Base-by-base conservation (phyloP, 1,140 invertebrate species). In the Bombus consobrinus region DNA sequence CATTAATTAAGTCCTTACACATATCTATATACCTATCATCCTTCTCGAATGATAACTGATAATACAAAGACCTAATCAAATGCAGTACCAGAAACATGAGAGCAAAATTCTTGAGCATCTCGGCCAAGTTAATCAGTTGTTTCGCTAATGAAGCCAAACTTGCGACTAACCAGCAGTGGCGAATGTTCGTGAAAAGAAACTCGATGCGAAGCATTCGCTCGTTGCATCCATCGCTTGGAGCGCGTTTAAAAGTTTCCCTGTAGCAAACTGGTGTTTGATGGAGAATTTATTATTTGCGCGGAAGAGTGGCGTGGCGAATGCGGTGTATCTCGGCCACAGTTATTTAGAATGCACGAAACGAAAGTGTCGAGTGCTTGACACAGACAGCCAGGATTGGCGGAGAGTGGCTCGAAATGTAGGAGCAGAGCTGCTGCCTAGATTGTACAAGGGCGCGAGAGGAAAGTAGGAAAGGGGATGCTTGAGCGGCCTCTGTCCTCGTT, bases 261-360 rank as follows among this genome's bases (percentile, higher is more conserved):
- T 28, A 25, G 43, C 34, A 18, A 15, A 2, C n/a, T 8, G 32
- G 1, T 41, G 28, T 47, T 32, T 37, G 75, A 53, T 37, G 64
- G 43, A 62, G 53, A 62, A 72, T 72, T 79, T 79, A 79, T 79
- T 59, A 72, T 68, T 62, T 59, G 41, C n/a, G 8, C 47, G 85
- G 32, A 53, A 22, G 10, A n/a, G 59, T 18, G 13, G n/a, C 22
- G 13, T 13, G 18, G 28, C 37, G 34, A 62, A 73, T 73, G 53
- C 53, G 53, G 32, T 12, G 53, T 43, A 43, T 66, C 41, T 53
- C 13, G 64, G 68, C 18, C 71, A 47, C 69, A 81, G 79, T 88
- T 90, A 88, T 90, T 90, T 88, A 86, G 86, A 90, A 86, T 90
- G 83, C 79, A 66, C 71, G 86, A 90, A 90, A 89, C 71, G 86